A percentile compares a stretch with the other conserved stretches of the same genome.
These are phyloP conservation scores for Hemibagrus guttatus DNA, from an alignment of 2,797 vertebrate genomes.

Conservation along the genomic window DNA sequence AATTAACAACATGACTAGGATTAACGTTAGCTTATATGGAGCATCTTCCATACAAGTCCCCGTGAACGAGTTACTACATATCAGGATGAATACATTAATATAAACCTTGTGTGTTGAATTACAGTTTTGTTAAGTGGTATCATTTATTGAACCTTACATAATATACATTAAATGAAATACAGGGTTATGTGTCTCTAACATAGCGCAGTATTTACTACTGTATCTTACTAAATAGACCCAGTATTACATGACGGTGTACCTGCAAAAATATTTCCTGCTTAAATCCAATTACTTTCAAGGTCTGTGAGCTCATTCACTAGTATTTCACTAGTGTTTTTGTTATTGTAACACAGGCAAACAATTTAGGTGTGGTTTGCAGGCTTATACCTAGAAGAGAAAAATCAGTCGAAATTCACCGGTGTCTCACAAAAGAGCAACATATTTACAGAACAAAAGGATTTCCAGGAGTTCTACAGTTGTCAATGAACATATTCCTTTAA, in stretches of 20 bases:
- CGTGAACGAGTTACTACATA: neutral
- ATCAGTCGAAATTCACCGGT: neutral
- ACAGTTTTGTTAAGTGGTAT: neutral
- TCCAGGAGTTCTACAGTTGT: neutral
- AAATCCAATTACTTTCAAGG: neutral
- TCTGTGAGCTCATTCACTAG: neutral
- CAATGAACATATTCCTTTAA: neutral
- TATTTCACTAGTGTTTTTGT: neutral
- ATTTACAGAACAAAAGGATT: neutral
- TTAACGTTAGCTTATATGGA: neutral
- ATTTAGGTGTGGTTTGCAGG: constrained; percentile 16
- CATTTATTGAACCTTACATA: neutral
- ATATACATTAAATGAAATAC: neutral
- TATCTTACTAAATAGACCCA: too few relatives aligned
- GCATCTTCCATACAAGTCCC: neutral
- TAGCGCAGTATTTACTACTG: neutral
- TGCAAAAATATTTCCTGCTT: neutral
- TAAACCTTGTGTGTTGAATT: neutral
- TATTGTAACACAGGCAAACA: constrained; percentile 1
- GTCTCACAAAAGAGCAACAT: neutral
- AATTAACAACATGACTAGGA: neutral
- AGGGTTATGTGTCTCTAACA: neutral
- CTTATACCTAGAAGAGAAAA: neutral
- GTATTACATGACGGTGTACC: neutral
- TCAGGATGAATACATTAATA: neutral